Conservation (phyloP, 2,797 vertebrate genomes). For the Adelosebastes latens region DNA sequence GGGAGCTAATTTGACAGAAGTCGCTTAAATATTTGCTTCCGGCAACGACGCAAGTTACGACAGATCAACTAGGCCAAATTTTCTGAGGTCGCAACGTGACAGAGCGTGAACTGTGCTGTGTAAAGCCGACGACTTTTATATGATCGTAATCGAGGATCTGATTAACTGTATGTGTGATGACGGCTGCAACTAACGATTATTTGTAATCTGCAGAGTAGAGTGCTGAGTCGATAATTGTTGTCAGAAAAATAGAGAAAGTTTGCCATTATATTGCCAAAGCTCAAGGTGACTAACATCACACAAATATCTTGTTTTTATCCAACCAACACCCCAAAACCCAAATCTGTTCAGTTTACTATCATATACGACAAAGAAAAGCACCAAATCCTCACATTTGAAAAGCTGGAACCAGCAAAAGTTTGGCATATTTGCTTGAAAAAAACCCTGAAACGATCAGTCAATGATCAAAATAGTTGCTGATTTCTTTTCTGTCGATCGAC, state of each 20-base stretch:
- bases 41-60: neutral
- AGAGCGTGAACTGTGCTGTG: neutral
- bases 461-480: too few relatives aligned
- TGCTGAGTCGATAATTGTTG: neutral
- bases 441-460: neutral
- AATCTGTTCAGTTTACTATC: neutral
- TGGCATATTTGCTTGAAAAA: neutral
- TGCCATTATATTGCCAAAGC: neutral
- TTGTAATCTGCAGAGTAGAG: neutral
- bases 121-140: neutral
- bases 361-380: neutral
- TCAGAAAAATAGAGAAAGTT: neutral
- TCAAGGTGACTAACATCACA: neutral
- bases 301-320: neutral
- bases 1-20: constrained; percentile 3
- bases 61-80: neutral
- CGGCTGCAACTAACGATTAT: neutral
- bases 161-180: neutral
- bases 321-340: too few relatives aligned
- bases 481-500: neutral
- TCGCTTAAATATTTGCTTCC: neutral
- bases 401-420: neutral
- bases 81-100: neutral
- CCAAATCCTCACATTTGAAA: neutral
- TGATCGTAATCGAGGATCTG: neutral